Base-by-base conservation (phyloP, 2,113 vertebrate genomes). In the Pipa parva region DNA sequence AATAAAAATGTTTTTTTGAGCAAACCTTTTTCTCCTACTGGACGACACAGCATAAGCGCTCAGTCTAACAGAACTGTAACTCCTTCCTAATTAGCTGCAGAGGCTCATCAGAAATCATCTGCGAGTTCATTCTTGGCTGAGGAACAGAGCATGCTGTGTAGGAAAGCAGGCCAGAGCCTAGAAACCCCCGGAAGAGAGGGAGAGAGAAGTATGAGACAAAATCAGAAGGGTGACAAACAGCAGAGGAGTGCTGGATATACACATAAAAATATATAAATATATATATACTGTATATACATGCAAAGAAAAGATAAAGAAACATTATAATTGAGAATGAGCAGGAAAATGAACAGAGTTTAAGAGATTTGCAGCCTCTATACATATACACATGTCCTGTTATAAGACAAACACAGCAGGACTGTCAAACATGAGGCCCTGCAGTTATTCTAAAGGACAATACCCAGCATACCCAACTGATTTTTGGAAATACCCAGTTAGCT, bases 111-210 rank as follows among this genome's bases (percentile, higher is more conserved):
- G 54, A 59, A 68, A 68, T 68, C 64, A 68, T 68, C 64, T 68
- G 46, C 37, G 64, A 68, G 55, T 48, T 68, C 64, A 31, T 59
- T 68, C 58, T 68, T 68, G 64, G 64, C 55, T 51, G 6, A 59
- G 56, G 56, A 68, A 68, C 64, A 68, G 64, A 68, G 64, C 64
- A 68, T 68, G 64, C 64, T 68, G 64, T 68, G 64, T 68, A 68
- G 64, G 56, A 68, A 68, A 68, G 55, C 64, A 68, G 64, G 64
- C 64, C 64, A 68, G 64, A 59, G 64, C 13, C 55, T 59, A 56
- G 56, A 59, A 68, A 29, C 45, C 64, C 55, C 64, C 42, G 64
- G 49, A 66, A 51, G 36, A 24, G 56, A 59, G 56, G 50, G 46
- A 29, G 31, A 59, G 55, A 59, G 48, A 59, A 49, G 57, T 18